phyloP scores from a whole-genome alignment of 1,140 invertebrate species.

The Streblospio benedicti region DNA sequence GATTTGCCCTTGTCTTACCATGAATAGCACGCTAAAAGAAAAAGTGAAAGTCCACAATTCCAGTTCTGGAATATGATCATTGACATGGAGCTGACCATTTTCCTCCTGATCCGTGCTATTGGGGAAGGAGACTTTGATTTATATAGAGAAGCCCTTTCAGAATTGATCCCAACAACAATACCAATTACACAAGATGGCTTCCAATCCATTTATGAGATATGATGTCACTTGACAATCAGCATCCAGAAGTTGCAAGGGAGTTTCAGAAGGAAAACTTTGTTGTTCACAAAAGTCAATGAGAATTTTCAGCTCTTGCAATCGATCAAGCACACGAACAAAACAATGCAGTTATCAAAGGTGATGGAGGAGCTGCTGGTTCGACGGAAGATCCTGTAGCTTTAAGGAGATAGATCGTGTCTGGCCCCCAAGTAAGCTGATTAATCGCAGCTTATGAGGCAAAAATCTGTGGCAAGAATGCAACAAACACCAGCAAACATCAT shows the following conservation, averaged over 20 bases:
- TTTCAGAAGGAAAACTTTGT: neutral
- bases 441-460: neutral
- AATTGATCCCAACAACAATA: constrained; percentile 15
- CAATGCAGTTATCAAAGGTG: neutral
- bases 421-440: neutral
- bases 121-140: neutral
- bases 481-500: too few species aligned
- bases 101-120: neutral
- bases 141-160: neutral
- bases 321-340: constrained; percentile 25
- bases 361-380: too few species aligned
- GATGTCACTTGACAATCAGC: neutral
- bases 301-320: constrained; percentile 20
- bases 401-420: neutral
- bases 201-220: constrained; percentile 19
- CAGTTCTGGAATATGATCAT: neutral
- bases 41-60: neutral
- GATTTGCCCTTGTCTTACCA: too few species aligned
- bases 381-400: too few species aligned
- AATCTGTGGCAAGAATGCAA: neutral
- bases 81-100: neutral
- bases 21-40: neutral
- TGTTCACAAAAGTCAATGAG: constrained; percentile 9
- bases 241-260: constrained; percentile 13
- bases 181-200: constrained; percentile 19